Base-by-base conservation (phyloP, 2,888 invertebrate genomes). In the Yponomeuta malinellus region DNA sequence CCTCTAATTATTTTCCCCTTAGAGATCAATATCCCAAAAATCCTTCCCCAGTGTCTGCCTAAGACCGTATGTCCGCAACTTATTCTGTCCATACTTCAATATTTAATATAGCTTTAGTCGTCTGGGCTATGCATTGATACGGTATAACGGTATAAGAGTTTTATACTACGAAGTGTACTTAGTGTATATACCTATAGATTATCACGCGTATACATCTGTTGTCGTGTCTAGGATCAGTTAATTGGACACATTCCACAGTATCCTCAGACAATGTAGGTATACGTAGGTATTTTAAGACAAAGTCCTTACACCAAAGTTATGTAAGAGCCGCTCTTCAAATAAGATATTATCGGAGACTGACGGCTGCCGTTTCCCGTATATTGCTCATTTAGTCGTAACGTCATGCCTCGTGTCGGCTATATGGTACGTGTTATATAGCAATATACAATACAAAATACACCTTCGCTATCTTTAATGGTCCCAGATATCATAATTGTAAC, bases 311-410 rank as follows among this genome's bases (percentile, higher is more conserved):
- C 15, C 52, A 1, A 59, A 59, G 43, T 43, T 59, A 59, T 59
- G 52, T 59, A 59, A 6, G 43, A 5, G 6, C 43, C 8, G 9
- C 8, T 59, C 52, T 59, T 59, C 4, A 59, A 59, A 59, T 59
- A 59, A 59, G 52, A 59, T 59, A 59, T 12, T 59, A 59, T 59
- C 52, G 12, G 52, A 59, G 52, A 59, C 71, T 71, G 73, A 71
- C n/a, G 63, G 29, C 63, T 31, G 65, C 65, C 10, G 65, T 71
- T 71, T 67, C 48, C 64, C 31, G 65, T 65, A 10, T 65, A 65
- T 65, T 65, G 65, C 31, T 65, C 65, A 65, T 59, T 59, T 59
- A 12, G 52, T 59, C 15, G 52, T 59, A 59, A 59, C 52, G 52
- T 59, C 52, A 12, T 59, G 52, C 52, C 52, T 59, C 52, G 52